Base-by-base conservation (phyloP, 1,140 invertebrate genomes). In the Teleogryllus occipitalis region DNA sequence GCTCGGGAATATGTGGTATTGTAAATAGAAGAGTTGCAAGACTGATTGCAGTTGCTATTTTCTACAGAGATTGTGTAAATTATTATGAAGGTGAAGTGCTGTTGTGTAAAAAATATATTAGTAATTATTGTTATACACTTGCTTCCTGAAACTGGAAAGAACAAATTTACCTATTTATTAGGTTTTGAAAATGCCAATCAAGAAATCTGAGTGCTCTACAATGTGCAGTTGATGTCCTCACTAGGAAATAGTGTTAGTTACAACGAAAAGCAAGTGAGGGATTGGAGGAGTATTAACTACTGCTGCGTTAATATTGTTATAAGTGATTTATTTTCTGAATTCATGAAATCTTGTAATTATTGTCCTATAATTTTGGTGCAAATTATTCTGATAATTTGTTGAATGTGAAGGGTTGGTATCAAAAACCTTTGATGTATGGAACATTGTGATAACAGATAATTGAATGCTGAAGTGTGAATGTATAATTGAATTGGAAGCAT, bases 1-100 rank as follows among this genome's bases (percentile, higher is more conserved):
- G 87, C 94, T 73, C 88, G 88, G 82, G 89, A 89, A 80, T 91
- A 90, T 82, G 87, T 92, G 84, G 88, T 87, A 22, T 84, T 91
- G 75, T 90, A 85, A 87, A 85, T 49, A 75, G 10, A 80, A 27
- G 75, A 76, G 79, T 39, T 48, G 48, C 39, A 80, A 80, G 79
- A 80, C 79, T 80, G 79, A 80, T 8, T 22, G 46, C 46, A n/a
- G 65, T 49, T 75, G 47, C 72, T 79, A 79, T 47, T 46, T 75
- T 77, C 46, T 27, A 47, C 14, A 39, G 46, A 18, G 48, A 18
- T 47, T 77, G 76, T 77, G 76, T 77, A 47, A 48, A 77, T 77
- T 47, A 77, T 39, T 22, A 47, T 77, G n/a, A 8, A 21, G 46
- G 74, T 77, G 47, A 47, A 77, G 39, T 47, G 14, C 14, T 48